These are phyloP conservation scores for Scaptomyza cyrtandrae DNA, from an alignment of 2,888 invertebrate genomes.

Conservation along the genomic window DNA sequence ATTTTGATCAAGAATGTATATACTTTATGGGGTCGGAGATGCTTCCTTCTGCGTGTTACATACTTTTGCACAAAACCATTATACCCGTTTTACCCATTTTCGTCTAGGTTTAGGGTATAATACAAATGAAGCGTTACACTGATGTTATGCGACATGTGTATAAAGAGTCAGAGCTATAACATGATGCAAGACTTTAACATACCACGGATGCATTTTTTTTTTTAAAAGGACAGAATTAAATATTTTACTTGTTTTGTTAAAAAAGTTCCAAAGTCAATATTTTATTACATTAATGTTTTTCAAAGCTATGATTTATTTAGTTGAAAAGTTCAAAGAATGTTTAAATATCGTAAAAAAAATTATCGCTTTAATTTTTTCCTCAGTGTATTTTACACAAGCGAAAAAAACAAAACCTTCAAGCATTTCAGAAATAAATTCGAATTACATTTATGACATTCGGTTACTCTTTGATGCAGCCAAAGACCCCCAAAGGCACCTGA, in stretches of 20 bases:
- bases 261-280: too few species aligned
- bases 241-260: too few species aligned
- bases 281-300: too few species aligned
- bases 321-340: too few species aligned
- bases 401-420: background rate
- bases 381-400: conserved; percentile 23
- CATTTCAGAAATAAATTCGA: conserved; percentile 60
- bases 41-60: too few species aligned
- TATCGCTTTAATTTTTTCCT: background rate
- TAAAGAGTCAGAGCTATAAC: conserved; percentile 24
- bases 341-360: background rate
- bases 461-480: conserved; percentile 21
- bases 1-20: too few species aligned
- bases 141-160: conserved; percentile 54
- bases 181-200: conserved; percentile 13
- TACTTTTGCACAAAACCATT: too few species aligned
- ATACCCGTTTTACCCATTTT: too few species aligned
- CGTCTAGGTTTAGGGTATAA: too few species aligned
- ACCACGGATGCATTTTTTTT: conserved; percentile 8
- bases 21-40: too few species aligned
- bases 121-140: background rate
- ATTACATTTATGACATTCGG: conserved; percentile 64
- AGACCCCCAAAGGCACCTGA: conserved; percentile 80
- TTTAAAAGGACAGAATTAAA: too few species aligned
- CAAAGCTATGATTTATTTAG: too few species aligned